Evolutionary conservation across 2,888 invertebrate genomes (phyloP).

Genomic region (Parelbella ahira): DNA sequence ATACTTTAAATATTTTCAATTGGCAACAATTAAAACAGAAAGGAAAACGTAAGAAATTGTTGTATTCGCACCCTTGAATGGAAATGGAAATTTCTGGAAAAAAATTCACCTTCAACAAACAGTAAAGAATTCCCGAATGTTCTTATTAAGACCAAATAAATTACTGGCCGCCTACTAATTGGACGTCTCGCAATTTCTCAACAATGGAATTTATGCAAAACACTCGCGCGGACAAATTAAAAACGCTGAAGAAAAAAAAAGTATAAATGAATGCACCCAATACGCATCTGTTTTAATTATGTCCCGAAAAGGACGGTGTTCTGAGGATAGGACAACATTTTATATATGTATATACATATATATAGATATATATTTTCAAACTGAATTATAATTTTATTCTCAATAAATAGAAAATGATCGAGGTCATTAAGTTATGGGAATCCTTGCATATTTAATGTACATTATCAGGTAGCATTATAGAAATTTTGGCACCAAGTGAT

Average conservation of each 20-base stretch:
- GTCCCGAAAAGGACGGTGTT: constrained; percentile 33
- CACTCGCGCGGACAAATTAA: constrained; percentile 73
- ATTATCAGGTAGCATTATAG: no score
- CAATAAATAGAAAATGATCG: no score
- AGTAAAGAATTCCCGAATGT: constrained; percentile 43
- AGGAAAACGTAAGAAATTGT: no score
- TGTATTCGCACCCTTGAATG: constrained; percentile 14
- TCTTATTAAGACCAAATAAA: constrained; percentile 70
- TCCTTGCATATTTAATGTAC: no score
- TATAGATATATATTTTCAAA: no score
- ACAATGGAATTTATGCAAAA: constrained; percentile 76
- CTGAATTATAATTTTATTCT: no score
- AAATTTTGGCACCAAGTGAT: no score
- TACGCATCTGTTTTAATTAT: constrained; percentile 72
- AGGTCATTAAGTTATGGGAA: no score
- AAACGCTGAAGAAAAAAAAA: constrained; percentile 63
- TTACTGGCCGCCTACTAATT: constrained; percentile 67
- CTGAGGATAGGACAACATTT: constrained; percentile 12
- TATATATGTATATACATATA: no score
- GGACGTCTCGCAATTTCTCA: constrained; percentile 57
- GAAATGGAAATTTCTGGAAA: constrained; percentile 8
- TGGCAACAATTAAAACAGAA: no score
- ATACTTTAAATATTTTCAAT: no score
- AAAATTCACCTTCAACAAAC: constrained; percentile 28
- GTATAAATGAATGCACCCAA: constrained; percentile 75